Percentiles rank a stretch among this genome's conserved stretches.
Evolutionary conservation across 2,797 vertebrate genomes (phyloP).

Genomic region (Malacoctenus gilli): DNA sequence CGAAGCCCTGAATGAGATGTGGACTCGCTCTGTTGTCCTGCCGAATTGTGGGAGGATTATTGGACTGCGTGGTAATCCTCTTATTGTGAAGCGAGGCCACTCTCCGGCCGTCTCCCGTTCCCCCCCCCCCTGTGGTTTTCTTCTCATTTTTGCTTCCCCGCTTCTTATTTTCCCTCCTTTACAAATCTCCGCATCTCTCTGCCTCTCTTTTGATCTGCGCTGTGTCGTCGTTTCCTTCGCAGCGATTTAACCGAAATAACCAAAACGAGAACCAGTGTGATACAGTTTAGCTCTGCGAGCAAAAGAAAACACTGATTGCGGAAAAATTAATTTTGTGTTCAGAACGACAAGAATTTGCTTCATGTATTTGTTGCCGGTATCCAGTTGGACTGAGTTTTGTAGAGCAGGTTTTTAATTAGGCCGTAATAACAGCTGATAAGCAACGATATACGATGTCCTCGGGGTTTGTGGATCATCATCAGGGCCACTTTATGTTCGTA

Average conservation of each 20-base stretch:
- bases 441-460: too few relatives aligned
- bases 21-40: slow-evolving; percentile 60
- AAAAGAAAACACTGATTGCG: background rate
- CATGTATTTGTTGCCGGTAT: too few relatives aligned
- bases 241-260: slow-evolving; percentile 12
- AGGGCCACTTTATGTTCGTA: too few relatives aligned
- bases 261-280: slow-evolving; percentile 14
- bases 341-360: slow-evolving; percentile 3
- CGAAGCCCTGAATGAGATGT: slow-evolving; percentile 65
- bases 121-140: slow-evolving; percentile 46
- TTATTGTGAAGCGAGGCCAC: slow-evolving; percentile 74
- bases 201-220: slow-evolving; percentile 8
- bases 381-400: too few relatives aligned
- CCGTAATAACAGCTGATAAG: too few relatives aligned
- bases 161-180: slow-evolving; percentile 30
- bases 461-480: too few relatives aligned
- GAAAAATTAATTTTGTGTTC: slow-evolving; percentile 13
- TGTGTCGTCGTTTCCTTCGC: background rate
- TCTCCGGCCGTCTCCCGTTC: slow-evolving; percentile 49
- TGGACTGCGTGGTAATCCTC: slow-evolving; percentile 72
- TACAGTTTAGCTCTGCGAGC: slow-evolving; percentile 24
- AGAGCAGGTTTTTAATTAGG: too few relatives aligned
- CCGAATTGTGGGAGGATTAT: slow-evolving; percentile 75
- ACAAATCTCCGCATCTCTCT: slow-evolving; percentile 13
- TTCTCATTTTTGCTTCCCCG: slow-evolving; percentile 41